These are phyloP conservation scores for Cosmopolites sordidus DNA, from an alignment of 2,888 invertebrate genomes.

Conservation along the genomic window DNA sequence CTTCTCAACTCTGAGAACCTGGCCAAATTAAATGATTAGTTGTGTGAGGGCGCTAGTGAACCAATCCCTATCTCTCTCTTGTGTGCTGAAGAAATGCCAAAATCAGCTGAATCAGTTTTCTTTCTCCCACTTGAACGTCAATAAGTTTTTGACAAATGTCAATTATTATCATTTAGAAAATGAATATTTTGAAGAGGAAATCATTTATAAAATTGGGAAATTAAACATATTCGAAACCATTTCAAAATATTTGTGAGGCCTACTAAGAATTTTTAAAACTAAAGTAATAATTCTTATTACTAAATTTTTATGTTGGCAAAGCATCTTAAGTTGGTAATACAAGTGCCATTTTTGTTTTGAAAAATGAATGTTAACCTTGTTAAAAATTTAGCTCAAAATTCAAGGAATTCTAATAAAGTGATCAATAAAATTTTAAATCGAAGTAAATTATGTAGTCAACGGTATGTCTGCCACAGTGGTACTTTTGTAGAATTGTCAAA, in stretches of 20 bases:
- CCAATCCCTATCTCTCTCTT: background rate
- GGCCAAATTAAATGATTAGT: background rate
- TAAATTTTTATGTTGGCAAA: no score
- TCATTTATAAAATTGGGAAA: no score
- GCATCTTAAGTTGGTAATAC: no score
- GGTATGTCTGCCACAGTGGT: constrained; percentile 4
- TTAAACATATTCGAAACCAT: no score
- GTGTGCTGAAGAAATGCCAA: background rate
- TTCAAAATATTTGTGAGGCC: no score
- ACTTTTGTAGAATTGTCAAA: background rate
- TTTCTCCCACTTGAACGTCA: constrained; percentile 15
- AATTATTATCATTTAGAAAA: no score
- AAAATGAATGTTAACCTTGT: constrained; percentile 35
- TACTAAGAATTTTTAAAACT: no score
- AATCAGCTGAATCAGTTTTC: constrained; percentile 20
- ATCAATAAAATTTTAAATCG: constrained; percentile 21
- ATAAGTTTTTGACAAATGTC: constrained; percentile 15
- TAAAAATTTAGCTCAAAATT: constrained; percentile 30
- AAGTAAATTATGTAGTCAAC: constrained; percentile 12
- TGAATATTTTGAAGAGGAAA: no score
- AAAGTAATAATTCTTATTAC: no score
- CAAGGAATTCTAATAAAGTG: constrained; percentile 29
- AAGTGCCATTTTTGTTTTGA: constrained; percentile 25
- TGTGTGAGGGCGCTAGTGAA: no score
- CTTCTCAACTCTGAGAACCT: constrained; percentile 5